Conservation (phyloP, 2,113 vertebrate species). For the Calypte anna region DNA sequence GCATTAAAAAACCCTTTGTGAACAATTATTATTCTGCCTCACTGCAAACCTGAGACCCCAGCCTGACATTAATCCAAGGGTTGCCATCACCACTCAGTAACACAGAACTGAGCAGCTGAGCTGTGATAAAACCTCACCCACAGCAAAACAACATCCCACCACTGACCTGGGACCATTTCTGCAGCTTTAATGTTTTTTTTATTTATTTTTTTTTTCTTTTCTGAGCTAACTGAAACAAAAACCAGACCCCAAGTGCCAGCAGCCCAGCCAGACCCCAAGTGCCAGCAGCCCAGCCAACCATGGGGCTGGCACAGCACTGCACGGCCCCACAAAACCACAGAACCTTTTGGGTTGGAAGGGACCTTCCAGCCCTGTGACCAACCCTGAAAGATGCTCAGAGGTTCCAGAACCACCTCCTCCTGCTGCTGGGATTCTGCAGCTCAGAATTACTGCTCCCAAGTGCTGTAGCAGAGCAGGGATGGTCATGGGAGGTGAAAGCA, state of each 20-base stretch:
- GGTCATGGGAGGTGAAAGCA: background rate
- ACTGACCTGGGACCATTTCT: background rate
- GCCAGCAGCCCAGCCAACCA: background rate
- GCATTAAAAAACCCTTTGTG: background rate
- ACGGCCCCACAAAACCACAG: too few relatives aligned
- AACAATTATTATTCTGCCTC: background rate
- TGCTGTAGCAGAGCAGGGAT: background rate
- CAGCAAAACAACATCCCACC: background rate
- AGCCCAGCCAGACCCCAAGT: background rate
- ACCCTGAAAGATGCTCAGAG: background rate
- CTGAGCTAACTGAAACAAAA: background rate
- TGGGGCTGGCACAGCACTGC: accelerated
- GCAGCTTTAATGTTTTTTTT: background rate
- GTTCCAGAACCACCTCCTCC: accelerated
- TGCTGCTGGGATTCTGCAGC: background rate
- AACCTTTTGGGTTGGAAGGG: too few relatives aligned
- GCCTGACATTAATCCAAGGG: background rate
- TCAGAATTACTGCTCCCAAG: background rate
- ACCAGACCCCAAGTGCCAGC: background rate
- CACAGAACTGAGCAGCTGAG: background rate
- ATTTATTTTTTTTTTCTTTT: too few relatives aligned
- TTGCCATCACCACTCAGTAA: background rate
- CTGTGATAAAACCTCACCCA: background rate
- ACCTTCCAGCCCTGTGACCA: too few relatives aligned
- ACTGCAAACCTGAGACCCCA: background rate